Base-by-base conservation (phyloP, 2,797 vertebrate genomes). In the Brachymystax lenok region DNA sequence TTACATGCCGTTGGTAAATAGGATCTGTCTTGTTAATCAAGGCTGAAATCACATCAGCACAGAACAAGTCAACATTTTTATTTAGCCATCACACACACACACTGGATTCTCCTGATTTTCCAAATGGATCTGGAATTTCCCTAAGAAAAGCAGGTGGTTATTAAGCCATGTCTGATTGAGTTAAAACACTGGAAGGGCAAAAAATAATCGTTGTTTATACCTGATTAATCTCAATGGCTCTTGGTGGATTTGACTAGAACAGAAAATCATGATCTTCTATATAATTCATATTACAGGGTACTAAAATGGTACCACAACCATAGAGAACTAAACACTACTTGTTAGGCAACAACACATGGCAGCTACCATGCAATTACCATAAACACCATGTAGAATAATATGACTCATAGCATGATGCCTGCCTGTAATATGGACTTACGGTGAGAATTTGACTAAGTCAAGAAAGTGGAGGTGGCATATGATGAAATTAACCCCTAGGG, bases 21-120 rank as follows among this genome's bases (percentile, higher is more conserved):
- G 27, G 71, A 56, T 73, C 27, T 1, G 52, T 73, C 52, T 33
- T 4, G 52, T 61, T 73, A 64, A 74, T 74, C 59, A 64, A 46
- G 30, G 2, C 21, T 16, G 19, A 50, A 74, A 74, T 50, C n/a
- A 64, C n/a, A 50, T 52, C 27, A 27, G 24, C n/a, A 12, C 51
- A n/a, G 70, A 71, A 16, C 0, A 51, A 56, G 8, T 17, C 0
- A 27, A 54, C 5, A 27, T 28, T 30, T 35, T 1, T 10, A 24
- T 24, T 63, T 61, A 61, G 1, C 59, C 10, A 24, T 21, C 1
- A 24, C 56, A 7, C 56, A 59, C 4, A n/a, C 19, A 21, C 17
- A 19, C 17, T 54, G 17, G 52, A 46, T 12, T 46, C 10, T 12
- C 10, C 40, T 46, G 40, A 46, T 46, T 46, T 6, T 7, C 35